phyloP scores from a whole-genome alignment of 2,888 invertebrate genomes.

The Diogma glabrata region DNA sequence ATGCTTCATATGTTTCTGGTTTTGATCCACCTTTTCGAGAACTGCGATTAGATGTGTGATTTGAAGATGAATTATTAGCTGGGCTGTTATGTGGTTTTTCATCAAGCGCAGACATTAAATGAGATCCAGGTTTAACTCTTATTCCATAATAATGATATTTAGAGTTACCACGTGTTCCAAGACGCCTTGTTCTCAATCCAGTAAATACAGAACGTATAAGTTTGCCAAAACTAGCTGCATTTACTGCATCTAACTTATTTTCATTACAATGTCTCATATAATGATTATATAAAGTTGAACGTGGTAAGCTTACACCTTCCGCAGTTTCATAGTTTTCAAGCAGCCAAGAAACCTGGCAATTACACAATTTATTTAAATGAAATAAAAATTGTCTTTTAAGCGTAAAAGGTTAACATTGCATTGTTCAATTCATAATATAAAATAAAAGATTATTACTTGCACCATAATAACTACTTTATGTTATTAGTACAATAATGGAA shows the following conservation, averaged over 20 bases:
- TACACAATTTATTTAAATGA: slow-evolving; percentile 12
- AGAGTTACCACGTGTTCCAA: slow-evolving; percentile 95
- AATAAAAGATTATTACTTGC: background rate
- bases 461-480: no score
- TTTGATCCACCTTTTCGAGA: slow-evolving; percentile 26
- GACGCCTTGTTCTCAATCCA: slow-evolving; percentile 82
- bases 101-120: slow-evolving; percentile 49
- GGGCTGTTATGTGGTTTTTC: slow-evolving; percentile 30
- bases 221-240: slow-evolving; percentile 99
- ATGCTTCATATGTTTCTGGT: slow-evolving; percentile 35
- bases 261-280: slow-evolving; percentile 90
- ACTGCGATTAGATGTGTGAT: background rate
- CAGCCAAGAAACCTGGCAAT: slow-evolving; percentile 84
- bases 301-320: slow-evolving; percentile 81
- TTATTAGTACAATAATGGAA: no score
- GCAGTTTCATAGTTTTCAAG: slow-evolving; percentile 97
- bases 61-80: slow-evolving; percentile 12
- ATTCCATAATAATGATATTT: slow-evolving; percentile 99
- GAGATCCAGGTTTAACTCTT: slow-evolving; percentile 80
- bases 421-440: background rate
- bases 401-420: slow-evolving; percentile 13
- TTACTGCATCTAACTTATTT: slow-evolving; percentile 93
- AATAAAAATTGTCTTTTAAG: background rate
- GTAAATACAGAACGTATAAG: slow-evolving; percentile 96
- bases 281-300: slow-evolving; percentile 93